Evolutionary conservation across 1,140 invertebrate genomes (phyloP), one percentile per base, ranked within the genome.

Genomic region (Rhagoletis pomonella): DNA sequence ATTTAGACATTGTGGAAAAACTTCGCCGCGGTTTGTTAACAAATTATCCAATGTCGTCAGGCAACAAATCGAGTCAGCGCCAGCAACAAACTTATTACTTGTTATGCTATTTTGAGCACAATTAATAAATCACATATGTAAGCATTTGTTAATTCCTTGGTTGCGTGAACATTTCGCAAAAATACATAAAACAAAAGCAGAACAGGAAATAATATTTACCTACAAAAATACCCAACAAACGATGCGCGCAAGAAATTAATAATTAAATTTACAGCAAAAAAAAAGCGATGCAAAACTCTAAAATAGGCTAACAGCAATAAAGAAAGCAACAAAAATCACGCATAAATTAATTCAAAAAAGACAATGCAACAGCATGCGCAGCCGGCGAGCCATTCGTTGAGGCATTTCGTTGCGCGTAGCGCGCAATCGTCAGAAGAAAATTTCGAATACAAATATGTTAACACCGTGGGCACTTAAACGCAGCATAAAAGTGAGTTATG

Each of bases 1-100:
- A 73, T 14, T 73, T 14, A n/a, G 67, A 12, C 10, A 81, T 19
- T 19, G 44, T 81, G 47, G 73, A 55, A 81, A 29, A 81, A 81
- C 55, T 58, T 17, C 47, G 47, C n/a, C 47, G 12, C 42, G 17
- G 12, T 73, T 73, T 73, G 69, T n/a, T 47, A 73, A 47, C 42
- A 73, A 73, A 73, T 73, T 73, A 47, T 44, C 17, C 42, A 73
- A 73, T 73, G 69, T 47, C 69, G 69, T 47, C 69, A 73, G 69
- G 10, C 1, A 73, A 73, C 69, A 73, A 81, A 81, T 19, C n/a
- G 47, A 3, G 73, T 17, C 44, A 81, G 47, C 17, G 17, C 29
- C 29, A 55, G 17, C 19, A 47, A 6, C 6, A 14, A 62, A 62
- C 9, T 2, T 4, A 62, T 12, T 14, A 62, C 4, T 14, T n/a